These are phyloP conservation scores for Podarcis muralis DNA, from an alignment of 2,113 vertebrate genomes.

Conservation along the genomic window DNA sequence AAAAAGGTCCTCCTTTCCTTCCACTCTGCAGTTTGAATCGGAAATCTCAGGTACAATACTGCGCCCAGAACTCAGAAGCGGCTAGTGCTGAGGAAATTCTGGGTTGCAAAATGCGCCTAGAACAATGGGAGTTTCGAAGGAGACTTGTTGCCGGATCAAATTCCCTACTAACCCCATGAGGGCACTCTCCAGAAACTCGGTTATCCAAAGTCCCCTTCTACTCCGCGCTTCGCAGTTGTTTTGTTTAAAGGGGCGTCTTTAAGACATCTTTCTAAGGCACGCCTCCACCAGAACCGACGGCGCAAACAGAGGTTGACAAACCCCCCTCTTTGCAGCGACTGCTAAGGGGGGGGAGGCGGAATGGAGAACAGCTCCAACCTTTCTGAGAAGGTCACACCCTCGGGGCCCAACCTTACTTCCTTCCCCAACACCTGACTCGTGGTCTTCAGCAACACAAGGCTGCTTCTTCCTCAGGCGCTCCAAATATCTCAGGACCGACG, in stretches of 20 bases:
- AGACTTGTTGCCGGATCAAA: neutral
- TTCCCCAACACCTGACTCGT: neutral
- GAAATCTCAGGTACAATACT: no score
- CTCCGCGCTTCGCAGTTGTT: neutral
- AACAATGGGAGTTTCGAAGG: neutral
- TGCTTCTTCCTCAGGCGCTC: neutral
- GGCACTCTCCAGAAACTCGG: neutral
- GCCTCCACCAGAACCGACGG: neutral
- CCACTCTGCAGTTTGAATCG: no score
- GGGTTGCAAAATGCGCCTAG: no score
- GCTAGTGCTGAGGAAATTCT: no score
- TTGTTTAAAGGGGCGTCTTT: neutral
- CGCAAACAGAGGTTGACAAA: neutral
- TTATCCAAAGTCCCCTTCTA: neutral
- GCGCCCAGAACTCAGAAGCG: no score
- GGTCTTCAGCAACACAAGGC: neutral
- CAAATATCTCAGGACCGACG: neutral
- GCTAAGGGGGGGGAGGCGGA: no score
- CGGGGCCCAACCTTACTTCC: neutral
- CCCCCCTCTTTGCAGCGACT: no score
- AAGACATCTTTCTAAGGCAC: neutral
- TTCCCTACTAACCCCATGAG: neutral
- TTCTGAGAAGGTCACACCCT: neutral
- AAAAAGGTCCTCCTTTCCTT: no score
- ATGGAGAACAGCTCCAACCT: neutral